Evolutionary conservation across 2,797 vertebrate genomes (phyloP).

Genomic region (Aldrovandia affinis): DNA sequence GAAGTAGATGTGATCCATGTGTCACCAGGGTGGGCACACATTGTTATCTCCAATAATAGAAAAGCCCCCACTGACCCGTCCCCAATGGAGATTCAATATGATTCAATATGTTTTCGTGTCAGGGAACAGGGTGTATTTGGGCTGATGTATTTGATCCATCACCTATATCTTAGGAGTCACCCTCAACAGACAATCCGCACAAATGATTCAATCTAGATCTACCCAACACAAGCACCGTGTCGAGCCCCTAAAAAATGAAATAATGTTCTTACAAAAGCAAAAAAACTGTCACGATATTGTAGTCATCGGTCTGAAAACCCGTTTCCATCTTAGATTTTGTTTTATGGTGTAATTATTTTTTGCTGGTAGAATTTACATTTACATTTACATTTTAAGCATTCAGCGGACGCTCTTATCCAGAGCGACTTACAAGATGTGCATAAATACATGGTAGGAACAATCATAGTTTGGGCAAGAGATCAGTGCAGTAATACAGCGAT

Average conservation of each 20-base stretch:
- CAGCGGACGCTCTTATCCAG: no score
- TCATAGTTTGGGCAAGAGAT: no score
- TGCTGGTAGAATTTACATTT: no score
- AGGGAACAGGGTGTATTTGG: background rate
- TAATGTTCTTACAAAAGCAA: background rate
- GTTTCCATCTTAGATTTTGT: no score
- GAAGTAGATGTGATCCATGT: constrained; percentile 57
- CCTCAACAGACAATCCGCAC: background rate
- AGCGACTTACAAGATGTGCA: no score
- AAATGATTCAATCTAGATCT: background rate
- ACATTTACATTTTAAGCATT: no score
- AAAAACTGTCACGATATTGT: background rate
- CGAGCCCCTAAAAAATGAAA: background rate
- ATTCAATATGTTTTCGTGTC: background rate
- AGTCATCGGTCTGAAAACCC: background rate
- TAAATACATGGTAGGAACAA: no score
- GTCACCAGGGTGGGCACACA: background rate
- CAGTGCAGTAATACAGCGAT: no score
- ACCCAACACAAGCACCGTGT: background rate
- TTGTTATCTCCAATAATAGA: background rate
- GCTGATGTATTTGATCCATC: background rate
- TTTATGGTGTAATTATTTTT: no score
- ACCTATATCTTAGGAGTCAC: background rate
- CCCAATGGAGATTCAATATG: background rate
- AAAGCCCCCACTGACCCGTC: background rate